These are phyloP conservation scores for Syrista parreyssii DNA, from an alignment of 2,888 invertebrate genomes.

Conservation along the genomic window DNA sequence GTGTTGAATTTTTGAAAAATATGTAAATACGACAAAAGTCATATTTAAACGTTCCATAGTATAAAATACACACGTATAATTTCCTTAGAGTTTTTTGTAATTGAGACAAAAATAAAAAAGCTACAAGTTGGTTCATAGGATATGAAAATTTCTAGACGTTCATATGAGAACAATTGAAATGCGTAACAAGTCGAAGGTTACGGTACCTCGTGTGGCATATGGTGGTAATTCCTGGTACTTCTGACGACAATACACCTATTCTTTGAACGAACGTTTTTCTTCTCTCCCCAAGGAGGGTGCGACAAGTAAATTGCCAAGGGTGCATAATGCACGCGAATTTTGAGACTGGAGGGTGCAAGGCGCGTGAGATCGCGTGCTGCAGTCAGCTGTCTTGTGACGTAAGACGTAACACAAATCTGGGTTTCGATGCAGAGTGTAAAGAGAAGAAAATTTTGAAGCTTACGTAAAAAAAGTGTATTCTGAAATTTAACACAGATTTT, in stretches of 20 bases:
- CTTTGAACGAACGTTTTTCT: neutral
- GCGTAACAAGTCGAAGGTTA: neutral
- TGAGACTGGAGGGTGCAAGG: slow-evolving; percentile 12
- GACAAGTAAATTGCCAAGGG: slow-evolving; percentile 20
- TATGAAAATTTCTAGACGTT: neutral
- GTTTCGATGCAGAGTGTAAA: neutral
- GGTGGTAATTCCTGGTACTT: slow-evolving; percentile 5
- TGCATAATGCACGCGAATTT: slow-evolving; percentile 14
- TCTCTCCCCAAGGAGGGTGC: neutral
- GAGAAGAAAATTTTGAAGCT: neutral
- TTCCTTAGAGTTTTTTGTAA: neutral
- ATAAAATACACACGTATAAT: neutral
- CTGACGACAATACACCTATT: slow-evolving; percentile 7
- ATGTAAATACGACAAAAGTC: neutral
- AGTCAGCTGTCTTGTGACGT: slow-evolving; percentile 24
- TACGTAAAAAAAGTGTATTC: neutral
- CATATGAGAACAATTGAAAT: neutral
- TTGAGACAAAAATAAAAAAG: neutral
- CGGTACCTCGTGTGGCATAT: neutral
- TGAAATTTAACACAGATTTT: neutral
- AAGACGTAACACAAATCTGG: neutral
- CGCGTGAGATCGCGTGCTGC: slow-evolving; percentile 24
- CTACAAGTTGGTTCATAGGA: neutral
- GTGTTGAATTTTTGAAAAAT: neutral
- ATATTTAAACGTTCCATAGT: neutral